These are phyloP conservation scores for Cygnus buccinator DNA, from an alignment of 2,113 vertebrate species.

Conservation along the genomic window DNA sequence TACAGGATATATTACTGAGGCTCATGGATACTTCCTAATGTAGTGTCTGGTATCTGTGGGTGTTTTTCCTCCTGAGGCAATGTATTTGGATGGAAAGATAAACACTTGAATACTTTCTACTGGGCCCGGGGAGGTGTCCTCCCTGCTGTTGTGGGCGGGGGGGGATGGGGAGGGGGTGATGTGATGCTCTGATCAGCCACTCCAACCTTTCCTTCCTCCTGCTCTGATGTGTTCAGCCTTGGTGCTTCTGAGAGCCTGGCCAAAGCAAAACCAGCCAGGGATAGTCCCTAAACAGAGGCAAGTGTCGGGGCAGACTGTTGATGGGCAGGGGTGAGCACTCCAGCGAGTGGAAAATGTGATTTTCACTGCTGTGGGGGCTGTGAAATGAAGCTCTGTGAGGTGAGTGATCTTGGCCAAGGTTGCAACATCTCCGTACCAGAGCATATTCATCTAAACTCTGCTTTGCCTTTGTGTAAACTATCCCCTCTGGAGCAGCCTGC, in stretches of 20 bases:
- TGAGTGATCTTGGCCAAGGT: neutral
- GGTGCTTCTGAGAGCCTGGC: neutral
- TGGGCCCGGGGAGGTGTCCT: neutral
- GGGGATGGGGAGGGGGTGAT: neutral
- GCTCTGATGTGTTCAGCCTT: neutral
- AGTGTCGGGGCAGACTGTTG: neutral
- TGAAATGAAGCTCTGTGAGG: neutral
- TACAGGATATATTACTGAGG: neutral
- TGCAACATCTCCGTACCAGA: constrained; percentile 20
- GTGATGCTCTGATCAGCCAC: neutral
- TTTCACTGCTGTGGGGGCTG: neutral
- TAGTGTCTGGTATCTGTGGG: neutral
- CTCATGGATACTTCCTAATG: neutral
- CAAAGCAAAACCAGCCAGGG: neutral
- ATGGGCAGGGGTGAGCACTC: rapidly evolving
- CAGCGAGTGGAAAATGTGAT: neutral
- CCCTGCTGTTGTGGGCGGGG: neutral
- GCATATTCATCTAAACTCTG: constrained; percentile 41
- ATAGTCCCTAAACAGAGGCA: neutral
- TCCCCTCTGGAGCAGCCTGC: constrained; percentile 5
- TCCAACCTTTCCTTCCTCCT: neutral
- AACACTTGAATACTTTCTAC: neutral
- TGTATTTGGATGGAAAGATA: neutral
- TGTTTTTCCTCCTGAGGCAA: neutral
- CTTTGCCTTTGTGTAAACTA: constrained; percentile 49